Conservation (phyloP, 2,113 vertebrate species). For the Paradoxurus hermaphroditus region DNA sequence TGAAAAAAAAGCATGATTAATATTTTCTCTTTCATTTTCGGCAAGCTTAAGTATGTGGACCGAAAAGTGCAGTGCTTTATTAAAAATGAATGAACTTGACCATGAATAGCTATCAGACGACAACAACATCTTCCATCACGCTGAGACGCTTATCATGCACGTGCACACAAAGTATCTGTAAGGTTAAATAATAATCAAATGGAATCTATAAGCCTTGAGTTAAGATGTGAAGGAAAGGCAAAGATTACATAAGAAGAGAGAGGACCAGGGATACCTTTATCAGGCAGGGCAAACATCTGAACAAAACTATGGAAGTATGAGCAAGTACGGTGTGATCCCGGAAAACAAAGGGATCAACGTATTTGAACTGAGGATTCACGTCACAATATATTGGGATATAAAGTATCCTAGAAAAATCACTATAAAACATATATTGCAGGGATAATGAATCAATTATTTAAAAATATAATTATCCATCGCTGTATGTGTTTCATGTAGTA, state of each 20-base stretch:
- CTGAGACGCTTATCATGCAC: not conserved
- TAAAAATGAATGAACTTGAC: not conserved
- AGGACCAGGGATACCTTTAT: not conserved
- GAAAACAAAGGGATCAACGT: not conserved
- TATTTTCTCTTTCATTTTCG: not conserved
- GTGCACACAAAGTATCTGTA: not conserved
- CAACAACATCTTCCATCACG: fast-evolving
- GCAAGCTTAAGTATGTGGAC: not conserved
- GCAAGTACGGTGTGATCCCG: not conserved
- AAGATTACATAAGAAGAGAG: not conserved
- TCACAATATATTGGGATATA: not conserved
- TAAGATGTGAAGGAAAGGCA: not conserved
- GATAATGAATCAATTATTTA: not conserved
- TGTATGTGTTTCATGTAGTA: not conserved
- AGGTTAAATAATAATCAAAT: not conserved
- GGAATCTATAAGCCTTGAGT: not conserved
- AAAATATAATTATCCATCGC: not conserved
- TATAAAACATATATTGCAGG: not conserved
- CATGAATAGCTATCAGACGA: not conserved
- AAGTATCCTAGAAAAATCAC: not conserved
- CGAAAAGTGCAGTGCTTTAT: not conserved
- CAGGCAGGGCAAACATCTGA: not conserved
- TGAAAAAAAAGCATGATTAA: not conserved
- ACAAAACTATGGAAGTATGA: not conserved
- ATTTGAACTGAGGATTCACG: not conserved